Evolutionary conservation across 2,797 vertebrate genomes (phyloP).

Genomic region (Melanotaenia parkinsoni): DNA sequence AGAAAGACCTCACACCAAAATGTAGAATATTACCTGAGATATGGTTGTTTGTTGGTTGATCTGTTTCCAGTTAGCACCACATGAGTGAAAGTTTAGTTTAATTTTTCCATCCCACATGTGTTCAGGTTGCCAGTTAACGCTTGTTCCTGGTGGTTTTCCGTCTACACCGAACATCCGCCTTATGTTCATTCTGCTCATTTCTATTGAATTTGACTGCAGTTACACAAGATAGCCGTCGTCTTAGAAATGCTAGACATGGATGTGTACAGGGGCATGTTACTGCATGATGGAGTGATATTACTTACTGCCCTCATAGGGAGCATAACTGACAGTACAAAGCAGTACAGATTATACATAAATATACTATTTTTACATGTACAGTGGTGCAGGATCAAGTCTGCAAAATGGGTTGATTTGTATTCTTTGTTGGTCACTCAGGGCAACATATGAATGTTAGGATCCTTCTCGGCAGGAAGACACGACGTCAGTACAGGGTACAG

Average conservation of each 20-base stretch:
- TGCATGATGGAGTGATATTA: constrained; percentile 30
- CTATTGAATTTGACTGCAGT: constrained; percentile 16
- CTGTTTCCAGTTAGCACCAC: constrained; percentile 2
- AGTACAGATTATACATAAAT: constrained; percentile 28
- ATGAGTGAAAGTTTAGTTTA: not conserved
- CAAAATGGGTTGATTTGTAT: constrained; percentile 30
- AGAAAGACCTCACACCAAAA: constrained; percentile 9
- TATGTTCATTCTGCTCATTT: constrained; percentile 33
- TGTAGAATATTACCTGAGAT: constrained; percentile 7
- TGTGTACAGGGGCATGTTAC: constrained; percentile 17
- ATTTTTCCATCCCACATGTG: constrained; percentile 24
- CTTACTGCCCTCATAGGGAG: constrained; percentile 54
- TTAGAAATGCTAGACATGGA: constrained; percentile 4
- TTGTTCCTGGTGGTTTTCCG: constrained; percentile 17
- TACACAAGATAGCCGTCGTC: not conserved
- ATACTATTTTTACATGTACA: constrained; percentile 31
- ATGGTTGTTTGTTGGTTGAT: not conserved
- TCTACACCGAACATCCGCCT: constrained; percentile 34
- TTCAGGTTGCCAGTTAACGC: constrained; percentile 50
- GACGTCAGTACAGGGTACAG: constrained; percentile 21
- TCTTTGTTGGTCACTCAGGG: constrained; percentile 67
- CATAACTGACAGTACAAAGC: constrained; percentile 24
- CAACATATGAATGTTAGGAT: constrained; percentile 41
- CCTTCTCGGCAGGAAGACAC: constrained; percentile 18
- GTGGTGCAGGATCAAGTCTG: constrained; percentile 37